phyloP scores from a whole-genome alignment of 2,888 invertebrate species.

The Escarpia spicata region DNA sequence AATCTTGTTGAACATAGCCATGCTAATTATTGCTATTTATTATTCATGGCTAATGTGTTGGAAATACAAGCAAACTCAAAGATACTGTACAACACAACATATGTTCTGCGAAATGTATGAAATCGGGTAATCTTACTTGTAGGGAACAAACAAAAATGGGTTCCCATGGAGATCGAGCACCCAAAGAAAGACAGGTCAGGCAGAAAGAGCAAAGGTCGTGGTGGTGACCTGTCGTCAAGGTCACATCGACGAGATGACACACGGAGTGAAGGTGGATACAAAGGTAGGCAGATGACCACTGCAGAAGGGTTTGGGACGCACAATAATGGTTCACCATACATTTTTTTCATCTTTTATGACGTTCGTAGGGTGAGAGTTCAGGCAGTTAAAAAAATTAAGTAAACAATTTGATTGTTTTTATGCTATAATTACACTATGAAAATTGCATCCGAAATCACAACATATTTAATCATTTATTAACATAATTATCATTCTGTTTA shows the following conservation, averaged over 20 bases:
- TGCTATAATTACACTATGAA: too few species aligned
- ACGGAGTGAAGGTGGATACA: neutral
- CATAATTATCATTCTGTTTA: too few species aligned
- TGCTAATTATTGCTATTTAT: conserved; percentile 3
- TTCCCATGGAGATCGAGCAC: conserved; percentile 87
- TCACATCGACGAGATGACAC: conserved; percentile 63
- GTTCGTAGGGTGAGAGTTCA: too few species aligned
- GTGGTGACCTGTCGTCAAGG: conserved; percentile 14
- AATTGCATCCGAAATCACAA: too few species aligned
- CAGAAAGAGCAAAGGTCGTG: conserved; percentile 19
- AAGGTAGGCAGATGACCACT: neutral
- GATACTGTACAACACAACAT: neutral
- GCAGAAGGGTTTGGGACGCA: too few species aligned
- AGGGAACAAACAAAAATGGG: conserved; percentile 81
- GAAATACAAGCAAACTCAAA: neutral
- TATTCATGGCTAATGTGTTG: neutral
- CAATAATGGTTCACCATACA: too few species aligned
- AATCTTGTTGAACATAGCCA: neutral
- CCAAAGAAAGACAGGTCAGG: conserved; percentile 67
- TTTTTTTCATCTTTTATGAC: too few species aligned
- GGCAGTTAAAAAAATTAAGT: too few species aligned
- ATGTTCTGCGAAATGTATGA: neutral
- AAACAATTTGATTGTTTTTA: too few species aligned
- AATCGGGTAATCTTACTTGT: neutral
- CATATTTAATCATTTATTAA: too few species aligned